These are phyloP conservation scores for Melikaiella ostensackeni DNA, from an alignment of 2,888 invertebrate species.

Conservation along the genomic window DNA sequence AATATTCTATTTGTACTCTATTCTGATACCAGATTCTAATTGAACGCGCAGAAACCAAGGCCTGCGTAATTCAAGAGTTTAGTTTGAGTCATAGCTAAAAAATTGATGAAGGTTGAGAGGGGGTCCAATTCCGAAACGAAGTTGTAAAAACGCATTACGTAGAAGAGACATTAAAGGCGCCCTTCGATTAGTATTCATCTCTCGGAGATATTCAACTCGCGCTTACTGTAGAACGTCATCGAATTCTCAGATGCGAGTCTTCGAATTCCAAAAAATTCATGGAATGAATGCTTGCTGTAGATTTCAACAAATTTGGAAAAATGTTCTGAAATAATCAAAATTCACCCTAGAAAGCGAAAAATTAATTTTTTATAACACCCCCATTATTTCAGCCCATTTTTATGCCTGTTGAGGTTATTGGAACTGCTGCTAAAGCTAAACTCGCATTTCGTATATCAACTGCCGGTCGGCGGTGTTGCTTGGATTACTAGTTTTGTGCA, in stretches of 20 bases:
- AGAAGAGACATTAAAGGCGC: conserved; percentile 63
- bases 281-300: neutral
- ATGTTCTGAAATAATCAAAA: neutral
- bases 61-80: neutral
- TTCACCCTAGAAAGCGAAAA: neutral
- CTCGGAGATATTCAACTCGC: conserved; percentile 58
- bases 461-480: too few species aligned
- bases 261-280: conserved; percentile 1
- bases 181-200: conserved; percentile 55
- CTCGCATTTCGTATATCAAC: too few species aligned
- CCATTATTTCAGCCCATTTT: too few species aligned
- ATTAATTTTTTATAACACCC: too few species aligned
- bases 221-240: conserved; percentile 40
- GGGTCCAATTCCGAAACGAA: conserved; percentile 62
- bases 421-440: too few species aligned
- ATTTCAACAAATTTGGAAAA: neutral
- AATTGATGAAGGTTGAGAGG: neutral
- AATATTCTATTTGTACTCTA: too few species aligned
- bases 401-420: too few species aligned
- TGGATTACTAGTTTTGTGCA: too few species aligned
- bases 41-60: neutral
- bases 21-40: too few species aligned
- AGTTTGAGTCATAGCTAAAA: conserved; percentile 35
- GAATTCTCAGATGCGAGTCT: conserved; percentile 40
- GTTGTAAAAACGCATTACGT: conserved; percentile 72